Conservation (phyloP, 2,888 invertebrate species). For the Gymnoscelis rufifasciata region DNA sequence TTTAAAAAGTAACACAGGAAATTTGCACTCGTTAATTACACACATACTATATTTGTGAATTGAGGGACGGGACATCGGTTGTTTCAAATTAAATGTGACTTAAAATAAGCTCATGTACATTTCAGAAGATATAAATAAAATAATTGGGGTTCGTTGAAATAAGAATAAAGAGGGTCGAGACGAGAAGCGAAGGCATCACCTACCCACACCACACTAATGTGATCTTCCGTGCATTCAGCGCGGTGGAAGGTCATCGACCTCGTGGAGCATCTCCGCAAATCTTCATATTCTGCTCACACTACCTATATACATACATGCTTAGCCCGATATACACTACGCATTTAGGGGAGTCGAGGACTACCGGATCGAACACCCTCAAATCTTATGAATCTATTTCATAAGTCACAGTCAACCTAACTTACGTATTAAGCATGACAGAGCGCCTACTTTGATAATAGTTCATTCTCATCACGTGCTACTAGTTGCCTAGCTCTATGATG, state of each 20-base stretch:
- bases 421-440: neutral
- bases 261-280: constrained; percentile 65
- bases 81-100: constrained; percentile 11
- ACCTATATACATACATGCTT: constrained; percentile 32
- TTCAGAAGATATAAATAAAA: constrained; percentile 34
- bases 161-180: constrained; percentile 47
- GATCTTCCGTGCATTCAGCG: constrained; percentile 60
- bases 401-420: constrained; percentile 2
- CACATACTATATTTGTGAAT: neutral
- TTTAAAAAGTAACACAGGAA: neutral
- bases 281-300: constrained; percentile 52
- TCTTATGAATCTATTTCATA: constrained; percentile 5
- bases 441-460: neutral
- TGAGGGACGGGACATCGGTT: constrained; percentile 3
- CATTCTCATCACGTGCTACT: constrained; percentile 10
- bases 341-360: constrained; percentile 33
- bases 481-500: constrained; percentile 15
- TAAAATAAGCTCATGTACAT: constrained; percentile 30
- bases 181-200: constrained; percentile 38
- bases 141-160: constrained; percentile 39
- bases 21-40: neutral
- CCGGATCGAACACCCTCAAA: constrained; percentile 20
- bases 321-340: constrained; percentile 39
- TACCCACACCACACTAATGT: constrained; percentile 48
- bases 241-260: constrained; percentile 60